phyloP scores from a whole-genome alignment of 1,140 invertebrate genomes.

The Pectinophora gossypiella region DNA sequence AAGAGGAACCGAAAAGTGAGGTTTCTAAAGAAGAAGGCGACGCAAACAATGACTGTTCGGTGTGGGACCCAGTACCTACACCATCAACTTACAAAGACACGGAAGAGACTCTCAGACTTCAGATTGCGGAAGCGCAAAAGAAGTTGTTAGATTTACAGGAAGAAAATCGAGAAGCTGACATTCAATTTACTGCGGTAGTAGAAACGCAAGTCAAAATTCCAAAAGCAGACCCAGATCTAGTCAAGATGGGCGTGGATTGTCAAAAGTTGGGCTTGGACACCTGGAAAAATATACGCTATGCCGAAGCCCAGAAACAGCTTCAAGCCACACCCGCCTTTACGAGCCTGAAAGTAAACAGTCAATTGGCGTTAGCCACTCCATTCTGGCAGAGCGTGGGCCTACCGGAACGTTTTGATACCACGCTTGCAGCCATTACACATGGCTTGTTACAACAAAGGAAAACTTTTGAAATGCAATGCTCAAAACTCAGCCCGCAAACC shows the following conservation, averaged over 20 bases:
- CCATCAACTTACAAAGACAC: too few relatives aligned
- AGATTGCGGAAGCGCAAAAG: neutral
- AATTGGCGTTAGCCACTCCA: neutral
- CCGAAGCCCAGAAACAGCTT: slow-evolving; percentile 24
- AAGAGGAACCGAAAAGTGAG: too few relatives aligned
- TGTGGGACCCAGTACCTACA: too few relatives aligned
- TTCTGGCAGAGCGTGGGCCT: neutral
- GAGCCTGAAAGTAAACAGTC: slow-evolving; percentile 15
- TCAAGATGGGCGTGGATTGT: neutral
- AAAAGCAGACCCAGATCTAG: neutral
- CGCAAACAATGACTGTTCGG: too few relatives aligned
- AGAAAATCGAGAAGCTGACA: neutral
- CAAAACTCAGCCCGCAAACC: neutral
- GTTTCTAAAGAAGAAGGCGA: too few relatives aligned
- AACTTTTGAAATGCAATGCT: neutral
- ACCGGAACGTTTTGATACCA: slow-evolving; percentile 2
- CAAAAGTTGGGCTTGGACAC: slow-evolving; percentile 17
- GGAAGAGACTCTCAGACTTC: neutral
- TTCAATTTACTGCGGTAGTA: slow-evolving; percentile 7
- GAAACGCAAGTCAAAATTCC: neutral
- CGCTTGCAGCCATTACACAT: slow-evolving; percentile 5
- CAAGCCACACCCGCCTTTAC: slow-evolving; percentile 27
- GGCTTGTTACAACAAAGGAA: slow-evolving; percentile 3
- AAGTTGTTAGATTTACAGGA: neutral
- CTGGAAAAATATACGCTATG: slow-evolving; percentile 30